Base-by-base conservation (phyloP, 2,888 invertebrate genomes). In the Dichetophora obliterata region DNA sequence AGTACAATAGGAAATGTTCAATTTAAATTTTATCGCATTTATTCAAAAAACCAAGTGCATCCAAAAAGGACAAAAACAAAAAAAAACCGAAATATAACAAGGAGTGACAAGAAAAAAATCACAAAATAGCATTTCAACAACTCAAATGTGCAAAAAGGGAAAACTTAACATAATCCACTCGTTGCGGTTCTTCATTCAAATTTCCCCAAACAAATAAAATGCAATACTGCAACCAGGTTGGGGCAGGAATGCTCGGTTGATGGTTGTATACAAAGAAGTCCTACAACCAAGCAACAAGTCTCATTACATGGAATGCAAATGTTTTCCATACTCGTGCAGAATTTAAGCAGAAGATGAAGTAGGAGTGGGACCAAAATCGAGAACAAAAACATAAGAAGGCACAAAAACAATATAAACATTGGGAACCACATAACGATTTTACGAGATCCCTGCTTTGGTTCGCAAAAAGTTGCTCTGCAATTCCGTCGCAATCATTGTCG, bases 91-190 rank as follows among this genome's bases (percentile, higher is more conserved):
- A 71, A 34, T 59, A 5, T 22, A 72, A 59, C 73, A 50, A 73
- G 31, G 50, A 37, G 48, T 50, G 27, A 52, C 27, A 57, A 37
- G 24, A 27, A 52, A 37, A 61, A 65, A 54, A 54, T 24, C 72
- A n/a, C 16, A 73, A 74, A 74, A 66, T 74, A 54, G 66, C 74
- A 74, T 74, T 66, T 52, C 54, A 74, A 65, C 74, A 74, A 65
- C 54, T 57, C 66, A 66, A 74, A 74, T 74, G 65, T 74, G 54
- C 74, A 52, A 74, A 70, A 73, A 74, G 74, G 74, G 74, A 74
- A 63, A 65, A 65, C 37, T 74, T 74, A 52, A 34, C 74, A 74
- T 74, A 66, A 74, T 74, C 74, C 74, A 74, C 66, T 74, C 74
- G 74, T 66, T 74, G 65, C 52, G 74, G 74, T 52, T 74, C 22